phyloP scores from a whole-genome alignment of 2,113 vertebrate genomes.

The Taxidea taxus region DNA sequence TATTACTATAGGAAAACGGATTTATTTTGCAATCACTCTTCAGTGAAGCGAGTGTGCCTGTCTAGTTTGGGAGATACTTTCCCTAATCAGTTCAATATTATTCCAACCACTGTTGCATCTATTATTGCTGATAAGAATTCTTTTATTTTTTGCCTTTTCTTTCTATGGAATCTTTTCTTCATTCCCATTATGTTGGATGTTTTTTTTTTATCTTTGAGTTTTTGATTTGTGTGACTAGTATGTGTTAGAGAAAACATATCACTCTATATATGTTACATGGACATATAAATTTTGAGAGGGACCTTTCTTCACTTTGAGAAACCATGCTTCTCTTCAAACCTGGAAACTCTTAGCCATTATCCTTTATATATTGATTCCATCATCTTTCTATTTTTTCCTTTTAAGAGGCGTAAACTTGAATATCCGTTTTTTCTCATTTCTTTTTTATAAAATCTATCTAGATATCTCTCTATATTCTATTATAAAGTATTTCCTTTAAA shows the following conservation, averaged over 20 bases:
- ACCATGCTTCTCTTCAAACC: background rate
- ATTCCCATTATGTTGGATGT: background rate
- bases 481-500: background rate
- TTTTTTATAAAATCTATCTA: background rate
- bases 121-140: background rate
- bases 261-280: background rate
- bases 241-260: background rate
- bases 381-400: background rate
- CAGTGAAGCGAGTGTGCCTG: background rate
- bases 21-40: background rate
- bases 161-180: background rate
- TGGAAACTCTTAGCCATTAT: background rate
- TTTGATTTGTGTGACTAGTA: background rate
- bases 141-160: background rate
- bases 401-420: background rate
- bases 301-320: background rate
- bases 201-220: background rate
- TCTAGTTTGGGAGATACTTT: background rate
- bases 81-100: background rate
- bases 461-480: background rate
- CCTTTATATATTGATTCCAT: background rate
- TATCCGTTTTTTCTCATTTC: background rate
- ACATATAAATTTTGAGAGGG: background rate
- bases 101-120: background rate
- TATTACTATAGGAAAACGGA: background rate